These are phyloP conservation scores for Hermaeophaga mercurialis DNA, from an alignment of 2,888 invertebrate genomes.

Conservation along the genomic window DNA sequence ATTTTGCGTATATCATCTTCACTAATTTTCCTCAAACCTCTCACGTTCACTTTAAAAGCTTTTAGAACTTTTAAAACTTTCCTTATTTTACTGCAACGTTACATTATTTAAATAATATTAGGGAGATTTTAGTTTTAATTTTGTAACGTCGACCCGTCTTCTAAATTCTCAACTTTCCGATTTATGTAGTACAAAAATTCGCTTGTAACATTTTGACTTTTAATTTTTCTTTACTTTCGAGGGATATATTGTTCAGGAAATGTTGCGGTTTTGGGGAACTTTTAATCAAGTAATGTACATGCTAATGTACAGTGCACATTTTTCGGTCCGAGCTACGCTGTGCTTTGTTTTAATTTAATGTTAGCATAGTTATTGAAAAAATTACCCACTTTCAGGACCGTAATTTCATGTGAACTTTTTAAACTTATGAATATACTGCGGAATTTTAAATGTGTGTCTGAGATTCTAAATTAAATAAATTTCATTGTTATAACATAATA, in stretches of 20 bases:
- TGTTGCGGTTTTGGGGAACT: conserved; percentile 9
- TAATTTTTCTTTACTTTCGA: conserved; percentile 14
- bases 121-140: conserved; percentile 33
- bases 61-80: conserved; percentile 40
- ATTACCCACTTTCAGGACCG: conserved; percentile 2
- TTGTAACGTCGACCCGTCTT: conserved; percentile 20
- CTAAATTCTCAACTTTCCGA: conserved; percentile 21
- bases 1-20: not conserved
- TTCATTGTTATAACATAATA: too few species aligned
- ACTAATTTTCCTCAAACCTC: conserved; percentile 22
- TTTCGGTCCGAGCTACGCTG: not conserved
- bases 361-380: conserved; percentile 12
- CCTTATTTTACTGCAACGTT: conserved; percentile 35
- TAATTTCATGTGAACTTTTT: too few species aligned
- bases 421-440: too few species aligned
- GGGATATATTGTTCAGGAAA: conserved; percentile 5
- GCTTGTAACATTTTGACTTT: conserved; percentile 10
- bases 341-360: not conserved
- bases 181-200: conserved; percentile 17
- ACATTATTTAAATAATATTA: conserved; percentile 39
- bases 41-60: conserved; percentile 43
- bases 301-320: conserved; percentile 14
- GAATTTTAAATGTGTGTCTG: too few species aligned
- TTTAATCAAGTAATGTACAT: conserved; percentile 21
- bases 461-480: too few species aligned